phyloP scores from a whole-genome alignment of 2,888 invertebrate species.

The Agrotis ipsilon region DNA sequence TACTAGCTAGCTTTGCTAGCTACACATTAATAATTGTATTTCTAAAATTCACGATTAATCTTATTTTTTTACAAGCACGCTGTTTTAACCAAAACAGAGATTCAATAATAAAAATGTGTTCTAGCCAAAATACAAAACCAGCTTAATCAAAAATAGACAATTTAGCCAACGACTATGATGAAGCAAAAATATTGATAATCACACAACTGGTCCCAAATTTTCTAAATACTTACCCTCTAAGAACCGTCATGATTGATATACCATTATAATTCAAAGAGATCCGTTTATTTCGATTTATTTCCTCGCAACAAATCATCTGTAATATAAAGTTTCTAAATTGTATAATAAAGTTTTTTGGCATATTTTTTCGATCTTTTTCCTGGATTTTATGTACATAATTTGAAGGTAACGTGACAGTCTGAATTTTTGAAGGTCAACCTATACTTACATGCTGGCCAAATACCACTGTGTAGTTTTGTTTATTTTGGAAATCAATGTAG shows the following conservation, averaged over 20 bases:
- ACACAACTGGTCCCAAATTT: slow-evolving; percentile 1
- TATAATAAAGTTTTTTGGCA: background rate
- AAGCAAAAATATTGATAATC: slow-evolving; percentile 3
- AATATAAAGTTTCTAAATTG: background rate
- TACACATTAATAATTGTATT: too few relatives aligned
- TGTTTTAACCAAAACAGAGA: background rate
- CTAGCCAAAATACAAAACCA: background rate
- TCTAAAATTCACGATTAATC: too few relatives aligned
- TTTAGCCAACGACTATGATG: background rate
- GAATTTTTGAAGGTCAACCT: background rate
- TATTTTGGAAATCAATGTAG: too few relatives aligned
- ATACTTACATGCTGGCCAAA: background rate
- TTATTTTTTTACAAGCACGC: background rate
- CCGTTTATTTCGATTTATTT: slow-evolving; percentile 24
- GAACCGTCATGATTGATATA: background rate
- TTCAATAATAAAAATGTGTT: background rate
- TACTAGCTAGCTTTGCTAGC: too few relatives aligned
- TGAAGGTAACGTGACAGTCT: slow-evolving; percentile 7
- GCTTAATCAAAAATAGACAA: background rate
- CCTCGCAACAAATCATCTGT: background rate
- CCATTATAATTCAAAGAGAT: background rate
- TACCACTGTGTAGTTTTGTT: too few relatives aligned
- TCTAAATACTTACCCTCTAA: background rate
- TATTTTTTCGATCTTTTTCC: background rate
- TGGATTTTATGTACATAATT: slow-evolving; percentile 39